These are phyloP conservation scores for Uropsilus gracilis DNA, from an alignment of 2,113 vertebrate genomes.

Conservation along the genomic window DNA sequence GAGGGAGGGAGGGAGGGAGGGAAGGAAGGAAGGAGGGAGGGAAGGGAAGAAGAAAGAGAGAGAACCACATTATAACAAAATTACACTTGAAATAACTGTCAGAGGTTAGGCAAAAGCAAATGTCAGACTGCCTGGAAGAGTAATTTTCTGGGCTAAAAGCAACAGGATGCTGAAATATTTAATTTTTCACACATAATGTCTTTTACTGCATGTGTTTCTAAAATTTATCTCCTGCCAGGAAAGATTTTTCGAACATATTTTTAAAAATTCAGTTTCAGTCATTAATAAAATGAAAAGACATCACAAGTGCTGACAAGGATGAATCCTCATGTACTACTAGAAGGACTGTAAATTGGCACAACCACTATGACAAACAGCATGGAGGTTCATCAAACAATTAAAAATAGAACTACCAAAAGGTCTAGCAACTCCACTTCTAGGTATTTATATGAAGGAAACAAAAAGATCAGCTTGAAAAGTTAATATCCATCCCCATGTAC, in stretches of 20 bases:
- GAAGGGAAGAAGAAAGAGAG: too few relatives aligned
- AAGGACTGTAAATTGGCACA: neutral
- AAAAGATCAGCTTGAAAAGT: neutral
- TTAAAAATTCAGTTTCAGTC: neutral
- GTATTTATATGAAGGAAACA: neutral
- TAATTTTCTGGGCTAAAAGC: neutral
- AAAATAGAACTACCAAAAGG: neutral
- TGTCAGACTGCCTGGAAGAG: neutral
- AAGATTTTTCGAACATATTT: slow-evolving; percentile 29
- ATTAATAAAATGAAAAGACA: neutral
- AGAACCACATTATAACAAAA: neutral
- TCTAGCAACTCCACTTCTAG: neutral
- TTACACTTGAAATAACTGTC: neutral
- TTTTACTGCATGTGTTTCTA: neutral
- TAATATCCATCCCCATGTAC: neutral
- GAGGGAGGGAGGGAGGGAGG: too few relatives aligned
- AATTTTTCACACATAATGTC: neutral
- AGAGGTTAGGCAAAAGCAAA: neutral
- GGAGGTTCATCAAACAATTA: neutral
- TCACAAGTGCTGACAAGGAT: neutral
- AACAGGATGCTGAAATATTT: slow-evolving; percentile 13
- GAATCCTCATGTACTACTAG: neutral
- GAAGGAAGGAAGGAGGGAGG: too few relatives aligned
- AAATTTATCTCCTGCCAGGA: neutral
- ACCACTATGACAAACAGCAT: neutral